Base-by-base conservation (phyloP, 2,888 invertebrate genomes). In the Drosophila helvetica region DNA sequence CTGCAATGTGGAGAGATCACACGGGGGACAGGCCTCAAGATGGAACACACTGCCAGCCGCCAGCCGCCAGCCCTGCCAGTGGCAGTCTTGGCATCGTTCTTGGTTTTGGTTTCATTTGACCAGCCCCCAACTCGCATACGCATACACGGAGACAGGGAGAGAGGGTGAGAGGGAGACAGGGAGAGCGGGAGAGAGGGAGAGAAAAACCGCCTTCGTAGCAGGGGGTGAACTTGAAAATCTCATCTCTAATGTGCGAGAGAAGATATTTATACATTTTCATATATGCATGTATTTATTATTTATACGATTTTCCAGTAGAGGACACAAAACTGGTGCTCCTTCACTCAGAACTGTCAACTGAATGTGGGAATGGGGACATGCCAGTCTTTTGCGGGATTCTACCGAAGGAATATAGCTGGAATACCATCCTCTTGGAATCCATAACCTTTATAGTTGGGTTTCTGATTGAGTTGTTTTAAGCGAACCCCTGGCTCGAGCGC, bases 211-310 rank as follows among this genome's bases (percentile, higher is more conserved):
- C n/a, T 38, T 53, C 86, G 43, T 76, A 74, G 86, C 85, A 67
- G 83, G 83, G 86, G 86, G 83, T 84, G 86, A 86, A 84, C 83
- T 84, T 84, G 83, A 84, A 83, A 86, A 76, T 76, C 53, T 66
- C n/a, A 52, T 62, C 78, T 66, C 73, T 78, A 38, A 71, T 78
- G 63, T 78, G 78, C 51, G 59, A 69, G 77, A 15, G 3, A 1
- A 74, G 82, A 83, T 83, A 70, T 83, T 64, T 86, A 71, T 62
- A 78, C 63, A 59, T 18, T 69, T 69, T 60, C 68, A 67, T 52
- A 58, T 55, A 22, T 69, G 53, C 68, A 67, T 52, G 52, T 55
- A 22, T 45, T 51, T 51, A 57, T 67, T 65, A 66, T 66, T 66
- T 66, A 43, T 66, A 66, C 63, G 30, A 22, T 7, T 43, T 17